Conservation (phyloP, 2,797 vertebrate species). For the Orientallactaga sibirica region DNA sequence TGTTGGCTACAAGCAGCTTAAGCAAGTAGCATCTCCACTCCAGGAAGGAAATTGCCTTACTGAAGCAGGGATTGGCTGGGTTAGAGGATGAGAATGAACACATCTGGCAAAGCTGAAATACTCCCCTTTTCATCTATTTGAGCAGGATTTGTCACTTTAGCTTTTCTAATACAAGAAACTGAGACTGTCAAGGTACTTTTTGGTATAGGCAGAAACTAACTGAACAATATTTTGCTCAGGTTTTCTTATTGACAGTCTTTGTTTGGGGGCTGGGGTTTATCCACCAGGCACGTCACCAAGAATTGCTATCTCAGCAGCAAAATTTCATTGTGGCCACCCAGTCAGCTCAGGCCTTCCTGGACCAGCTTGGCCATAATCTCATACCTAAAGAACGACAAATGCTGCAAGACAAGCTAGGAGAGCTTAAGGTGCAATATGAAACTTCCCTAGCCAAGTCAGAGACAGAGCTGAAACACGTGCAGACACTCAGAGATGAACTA, state of each 20-base stretch:
- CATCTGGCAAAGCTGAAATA: not conserved
- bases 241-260: constrained; percentile 51
- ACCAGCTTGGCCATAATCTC: constrained; percentile 92
- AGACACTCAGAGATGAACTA: constrained; percentile 94
- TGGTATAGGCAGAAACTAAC: constrained; percentile 27
- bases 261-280: constrained; percentile 32
- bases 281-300: constrained; percentile 92
- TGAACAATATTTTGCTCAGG: not conserved
- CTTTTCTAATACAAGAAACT: constrained; percentile 23
- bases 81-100: not conserved
- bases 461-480: constrained; percentile 91
- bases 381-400: constrained; percentile 89
- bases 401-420: constrained; percentile 90
- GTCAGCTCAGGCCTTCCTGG: constrained; percentile 93
- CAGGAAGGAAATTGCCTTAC: not conserved
- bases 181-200: not conserved
- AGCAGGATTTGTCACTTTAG: not conserved
- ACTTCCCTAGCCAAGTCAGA: constrained; percentile 91
- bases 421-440: constrained; percentile 92
- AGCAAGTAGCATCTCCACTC: not conserved
- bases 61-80: not conserved
- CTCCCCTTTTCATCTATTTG: not conserved
- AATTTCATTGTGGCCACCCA: constrained; percentile 94
- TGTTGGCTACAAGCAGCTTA: not conserved
- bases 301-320: constrained; percentile 95